Evolutionary conservation across 1,140 invertebrate species (phyloP).

Genomic region (Tenebrio molitor): DNA sequence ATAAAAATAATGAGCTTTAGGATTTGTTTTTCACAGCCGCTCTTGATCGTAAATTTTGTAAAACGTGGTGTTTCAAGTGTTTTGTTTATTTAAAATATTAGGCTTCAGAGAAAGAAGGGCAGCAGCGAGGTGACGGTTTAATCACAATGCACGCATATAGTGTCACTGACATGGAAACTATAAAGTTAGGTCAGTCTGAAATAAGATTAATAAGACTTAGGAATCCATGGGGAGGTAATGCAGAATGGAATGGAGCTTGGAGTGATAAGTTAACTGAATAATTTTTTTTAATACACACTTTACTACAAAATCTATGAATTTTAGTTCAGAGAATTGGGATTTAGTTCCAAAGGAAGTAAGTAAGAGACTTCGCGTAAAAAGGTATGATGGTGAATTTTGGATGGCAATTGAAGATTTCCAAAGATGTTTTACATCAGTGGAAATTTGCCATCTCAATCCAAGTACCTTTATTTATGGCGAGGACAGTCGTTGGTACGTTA

Average conservation of each 20-base stretch:
- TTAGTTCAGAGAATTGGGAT: constrained; percentile 83
- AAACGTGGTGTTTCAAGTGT: not conserved
- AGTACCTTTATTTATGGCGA: not conserved
- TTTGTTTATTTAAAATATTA: constrained; percentile 39
- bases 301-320: constrained; percentile 20
- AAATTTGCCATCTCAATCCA: constrained; percentile 45
- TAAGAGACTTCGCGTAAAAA: constrained; percentile 86
- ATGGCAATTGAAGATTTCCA: constrained; percentile 69
- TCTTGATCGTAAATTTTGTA: no score
- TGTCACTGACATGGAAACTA: not conserved
- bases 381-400: constrained; percentile 98
- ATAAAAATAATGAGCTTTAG: no score
- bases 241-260: constrained; percentile 98
- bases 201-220: constrained; percentile 81
- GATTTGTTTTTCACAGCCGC: no score
- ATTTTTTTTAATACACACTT: constrained; percentile 9
- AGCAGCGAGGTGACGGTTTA: not conserved
- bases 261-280: constrained; percentile 89
- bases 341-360: constrained; percentile 89
- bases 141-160: constrained; percentile 7
- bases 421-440: constrained; percentile 26
- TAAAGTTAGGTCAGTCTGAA: not conserved
- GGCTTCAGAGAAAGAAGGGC: not conserved
- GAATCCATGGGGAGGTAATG: constrained; percentile 97
- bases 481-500: constrained; percentile 5